phyloP scores from a whole-genome alignment of 2,797 vertebrate genomes.

The Eulemur mongoz region DNA sequence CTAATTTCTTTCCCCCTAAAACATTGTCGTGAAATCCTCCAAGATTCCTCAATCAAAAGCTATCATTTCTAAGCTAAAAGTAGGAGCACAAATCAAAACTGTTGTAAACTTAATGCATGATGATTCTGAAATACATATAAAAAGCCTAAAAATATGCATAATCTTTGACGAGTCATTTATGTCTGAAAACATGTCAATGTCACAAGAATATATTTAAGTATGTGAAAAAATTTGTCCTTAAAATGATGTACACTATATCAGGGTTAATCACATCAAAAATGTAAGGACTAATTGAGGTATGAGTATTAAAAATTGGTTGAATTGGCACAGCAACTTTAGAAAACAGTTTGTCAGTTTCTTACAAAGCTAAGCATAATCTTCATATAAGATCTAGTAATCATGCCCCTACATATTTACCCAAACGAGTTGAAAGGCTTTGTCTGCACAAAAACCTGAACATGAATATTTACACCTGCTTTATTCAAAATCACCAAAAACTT shows the following conservation, averaged over 20 bases:
- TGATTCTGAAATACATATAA: neutral
- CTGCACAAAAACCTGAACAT: neutral
- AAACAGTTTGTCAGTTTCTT: neutral
- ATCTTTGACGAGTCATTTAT: neutral
- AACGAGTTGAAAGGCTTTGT: neutral
- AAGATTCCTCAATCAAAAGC: neutral
- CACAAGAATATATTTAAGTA: neutral
- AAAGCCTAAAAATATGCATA: neutral
- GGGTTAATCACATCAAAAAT: neutral
- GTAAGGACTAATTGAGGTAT: neutral
- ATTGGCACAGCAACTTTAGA: neutral
- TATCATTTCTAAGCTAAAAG: neutral
- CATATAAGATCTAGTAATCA: neutral
- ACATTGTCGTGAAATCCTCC: neutral
- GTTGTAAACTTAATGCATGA: neutral
- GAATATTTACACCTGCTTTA: neutral
- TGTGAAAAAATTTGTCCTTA: neutral
- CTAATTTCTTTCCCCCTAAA: neutral
- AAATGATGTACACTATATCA: neutral
- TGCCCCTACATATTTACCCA: neutral
- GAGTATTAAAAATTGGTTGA: neutral
- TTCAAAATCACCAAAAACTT: neutral
- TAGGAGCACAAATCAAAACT: neutral
- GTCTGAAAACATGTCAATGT: neutral
- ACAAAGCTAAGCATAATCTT: neutral